Base-by-base conservation (phyloP, 2,888 invertebrate genomes). In the Phragmatobia fuliginosa region DNA sequence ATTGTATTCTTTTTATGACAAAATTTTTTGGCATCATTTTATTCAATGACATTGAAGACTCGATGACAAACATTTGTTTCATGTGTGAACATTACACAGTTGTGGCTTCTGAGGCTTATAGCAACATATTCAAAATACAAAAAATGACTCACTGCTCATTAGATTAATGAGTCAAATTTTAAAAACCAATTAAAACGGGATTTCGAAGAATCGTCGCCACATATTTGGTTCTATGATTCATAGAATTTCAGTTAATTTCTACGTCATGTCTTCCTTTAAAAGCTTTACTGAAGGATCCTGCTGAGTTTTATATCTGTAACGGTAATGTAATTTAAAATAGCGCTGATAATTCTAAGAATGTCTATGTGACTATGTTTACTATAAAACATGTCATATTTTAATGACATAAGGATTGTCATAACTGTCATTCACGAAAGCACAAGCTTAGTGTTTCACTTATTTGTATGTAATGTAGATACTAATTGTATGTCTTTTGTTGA, bases 1-100 rank as follows among this genome's bases (percentile, higher is more conserved):
- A 85, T 76, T 84, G 82, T 86, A 87, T 87, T 87, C 84, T 70
- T 68, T 49, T 66, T 59, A 80, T 75, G 72, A 77, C 80, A 77
- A 45, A 64, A 38, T 33, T 45, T 33, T 66, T 83, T 83, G 81
- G 83, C 83, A 81, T 77, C 72, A 69, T 73, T 72, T 73, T 69
- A 63, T 71, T 32, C 36, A 10, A 80, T 80, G 79, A 77, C 79
- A 82, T 81, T 80, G 83, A 79, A 70, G 69, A 66, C 10, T 33
- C 59, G 68, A 71, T 73, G 56, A 62, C 28, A n/a, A 38, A 62
- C 32, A 25, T 68, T 67, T 61, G 64, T 69, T 74, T 72, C 69
- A 71, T 64, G 45, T 73, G 52, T 41, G 32, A 61, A 16, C 45
- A 28, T 66, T 33, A 66, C 45, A 63, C 21, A 72, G 71, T 70